Percentiles rank a stretch among this genome's conserved stretches.
Evolutionary conservation across 2,797 vertebrate genomes (phyloP).

Genomic region (Leptatherina wallacei): DNA sequence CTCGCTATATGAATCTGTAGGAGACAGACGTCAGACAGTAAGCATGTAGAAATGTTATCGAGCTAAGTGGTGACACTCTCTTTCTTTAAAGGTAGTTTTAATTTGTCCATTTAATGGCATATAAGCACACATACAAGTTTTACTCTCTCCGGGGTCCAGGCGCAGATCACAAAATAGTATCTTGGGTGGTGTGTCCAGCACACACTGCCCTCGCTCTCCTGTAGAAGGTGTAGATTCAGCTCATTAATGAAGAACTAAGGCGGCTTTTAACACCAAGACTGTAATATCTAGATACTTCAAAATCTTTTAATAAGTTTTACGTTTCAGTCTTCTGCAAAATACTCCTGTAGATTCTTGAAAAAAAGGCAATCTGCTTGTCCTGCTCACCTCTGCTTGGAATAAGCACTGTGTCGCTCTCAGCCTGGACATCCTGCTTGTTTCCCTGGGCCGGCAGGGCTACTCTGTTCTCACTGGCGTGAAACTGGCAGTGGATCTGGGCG

Average conservation of each 20-base stretch:
- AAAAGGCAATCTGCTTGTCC: too few species aligned
- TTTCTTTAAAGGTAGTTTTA: background rate
- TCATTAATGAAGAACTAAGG: background rate
- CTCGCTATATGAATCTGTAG: conserved; percentile 93
- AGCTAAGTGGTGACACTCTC: background rate
- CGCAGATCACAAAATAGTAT: conserved; percentile 97
- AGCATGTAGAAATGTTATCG: background rate
- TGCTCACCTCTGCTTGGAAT: conserved; percentile 95
- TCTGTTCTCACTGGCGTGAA: conserved; percentile 93
- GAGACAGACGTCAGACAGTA: conserved; percentile 7
- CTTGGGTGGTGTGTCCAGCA: conserved; percentile 97
- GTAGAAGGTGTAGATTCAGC: conserved; percentile 6
- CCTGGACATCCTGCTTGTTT: conserved; percentile 94
- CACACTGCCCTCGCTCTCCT: conserved; percentile 98
- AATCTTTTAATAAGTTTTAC: background rate
- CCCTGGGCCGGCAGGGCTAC: conserved; percentile 89
- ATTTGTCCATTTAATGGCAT: background rate
- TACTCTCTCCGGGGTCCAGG: conserved; percentile 95
- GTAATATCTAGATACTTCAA: background rate
- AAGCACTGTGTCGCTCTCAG: conserved; percentile 95
- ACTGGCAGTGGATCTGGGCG: conserved; percentile 98
- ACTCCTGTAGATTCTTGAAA: background rate
- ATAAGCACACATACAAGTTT: conserved; percentile 88
- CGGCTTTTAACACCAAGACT: background rate
- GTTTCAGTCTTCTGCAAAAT: background rate